phyloP scores from a whole-genome alignment of 1,140 invertebrate genomes.

The Tetranychus cinnabarinus region DNA sequence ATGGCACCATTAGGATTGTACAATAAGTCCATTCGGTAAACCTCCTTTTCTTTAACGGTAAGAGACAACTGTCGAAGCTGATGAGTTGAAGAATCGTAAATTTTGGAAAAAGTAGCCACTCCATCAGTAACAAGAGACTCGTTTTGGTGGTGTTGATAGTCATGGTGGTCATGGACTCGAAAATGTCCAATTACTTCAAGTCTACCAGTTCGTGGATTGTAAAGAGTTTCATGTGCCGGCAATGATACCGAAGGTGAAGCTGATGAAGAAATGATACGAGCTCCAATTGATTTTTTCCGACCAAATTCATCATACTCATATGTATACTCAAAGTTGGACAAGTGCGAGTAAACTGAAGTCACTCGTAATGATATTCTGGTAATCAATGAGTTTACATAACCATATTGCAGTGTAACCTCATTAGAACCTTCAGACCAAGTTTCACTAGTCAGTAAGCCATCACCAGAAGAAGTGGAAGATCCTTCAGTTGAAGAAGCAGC shows the following conservation, averaged over 20 bases:
- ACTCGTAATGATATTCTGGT: slow-evolving; percentile 63
- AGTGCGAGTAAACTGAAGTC: slow-evolving; percentile 39
- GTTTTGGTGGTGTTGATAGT: slow-evolving; percentile 11
- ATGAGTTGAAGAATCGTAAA: slow-evolving; percentile 11
- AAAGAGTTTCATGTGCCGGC: slow-evolving; percentile 44
- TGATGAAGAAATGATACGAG: slow-evolving; percentile 6
- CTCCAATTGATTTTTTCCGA: slow-evolving; percentile 19
- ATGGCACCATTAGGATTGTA: slow-evolving; percentile 12
- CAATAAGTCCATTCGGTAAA: slow-evolving; percentile 13
- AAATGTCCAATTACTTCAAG: slow-evolving; percentile 60
- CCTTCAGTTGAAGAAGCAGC: neutral
- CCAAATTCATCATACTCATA: slow-evolving; percentile 76
- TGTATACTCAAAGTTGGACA: slow-evolving; percentile 61
- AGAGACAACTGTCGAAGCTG: slow-evolving; percentile 12
- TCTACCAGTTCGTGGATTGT: slow-evolving; percentile 59
- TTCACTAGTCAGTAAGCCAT: slow-evolving; percentile 1
- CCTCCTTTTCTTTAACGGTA: slow-evolving; percentile 14
- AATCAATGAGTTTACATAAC: slow-evolving; percentile 64
- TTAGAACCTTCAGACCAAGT: slow-evolving; percentile 31
- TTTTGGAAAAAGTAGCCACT: slow-evolving; percentile 11
- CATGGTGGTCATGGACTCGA: slow-evolving; percentile 18
- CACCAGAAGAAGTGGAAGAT: too few relatives aligned
- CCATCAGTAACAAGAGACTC: slow-evolving; percentile 15
- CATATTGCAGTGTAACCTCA: slow-evolving; percentile 61
- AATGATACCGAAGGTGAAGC: slow-evolving; percentile 19